Evolutionary conservation across 2,888 invertebrate genomes (phyloP).

Genomic region (Athalia cordata): DNA sequence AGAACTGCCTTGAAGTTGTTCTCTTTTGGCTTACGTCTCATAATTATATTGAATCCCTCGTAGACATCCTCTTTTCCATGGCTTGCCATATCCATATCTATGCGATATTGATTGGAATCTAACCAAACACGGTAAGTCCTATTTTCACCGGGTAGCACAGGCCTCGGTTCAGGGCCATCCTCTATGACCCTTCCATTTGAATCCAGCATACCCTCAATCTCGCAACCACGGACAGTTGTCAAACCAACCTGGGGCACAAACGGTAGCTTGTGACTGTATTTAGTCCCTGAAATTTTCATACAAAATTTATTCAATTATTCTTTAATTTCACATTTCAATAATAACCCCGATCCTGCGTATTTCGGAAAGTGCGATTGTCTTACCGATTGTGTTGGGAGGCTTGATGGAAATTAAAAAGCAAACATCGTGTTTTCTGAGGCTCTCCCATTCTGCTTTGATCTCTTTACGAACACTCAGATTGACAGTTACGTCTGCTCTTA

Average conservation of each 20-base stretch:
- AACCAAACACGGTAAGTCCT: constrained; percentile 95
- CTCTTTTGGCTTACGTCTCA: constrained; percentile 99
- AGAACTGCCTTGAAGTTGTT: constrained; percentile 99
- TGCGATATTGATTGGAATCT: constrained; percentile 97
- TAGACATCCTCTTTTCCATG: constrained; percentile 91
- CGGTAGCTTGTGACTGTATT: constrained; percentile 87
- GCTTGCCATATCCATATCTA: constrained; percentile 90
- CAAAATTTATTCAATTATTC: neutral
- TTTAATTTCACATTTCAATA: neutral
- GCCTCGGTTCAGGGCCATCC: constrained; percentile 94
- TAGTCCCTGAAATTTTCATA: constrained; percentile 77
- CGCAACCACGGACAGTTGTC: constrained; percentile 95
- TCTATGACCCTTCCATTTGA: constrained; percentile 96
- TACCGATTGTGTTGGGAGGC: constrained; percentile 89
- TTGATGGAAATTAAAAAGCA: constrained; percentile 96
- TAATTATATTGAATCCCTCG: constrained; percentile 95
- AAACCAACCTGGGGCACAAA: constrained; percentile 96
- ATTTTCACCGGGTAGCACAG: constrained; percentile 89
- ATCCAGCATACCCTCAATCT: constrained; percentile 98
- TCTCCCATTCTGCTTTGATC: constrained; percentile 98
- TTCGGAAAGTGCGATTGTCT: constrained; percentile 52
- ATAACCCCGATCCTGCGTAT: neutral
- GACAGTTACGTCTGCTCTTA: constrained; percentile 95
- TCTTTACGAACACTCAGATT: constrained; percentile 93
- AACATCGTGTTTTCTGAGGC: constrained; percentile 96